Percentiles rank a stretch among this genome's conserved stretches.
phyloP scores from a whole-genome alignment of 2,113 vertebrate species.

The Hippocampus zosterae region DNA sequence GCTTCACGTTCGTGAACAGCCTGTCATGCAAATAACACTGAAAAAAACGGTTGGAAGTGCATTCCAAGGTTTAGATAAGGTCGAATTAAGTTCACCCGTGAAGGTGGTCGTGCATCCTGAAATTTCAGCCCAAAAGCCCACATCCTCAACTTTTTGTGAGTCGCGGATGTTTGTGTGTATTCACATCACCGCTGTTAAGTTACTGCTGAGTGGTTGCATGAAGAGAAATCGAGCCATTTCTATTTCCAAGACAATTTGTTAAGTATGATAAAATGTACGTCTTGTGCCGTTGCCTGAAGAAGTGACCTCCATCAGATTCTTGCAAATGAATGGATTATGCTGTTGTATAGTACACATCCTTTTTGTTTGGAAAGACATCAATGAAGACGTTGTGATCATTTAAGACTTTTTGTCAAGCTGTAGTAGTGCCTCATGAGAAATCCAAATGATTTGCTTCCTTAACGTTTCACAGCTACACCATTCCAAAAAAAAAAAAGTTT shows the following conservation, averaged over 20 bases:
- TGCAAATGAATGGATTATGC: conserved; percentile 14
- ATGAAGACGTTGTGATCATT: neutral
- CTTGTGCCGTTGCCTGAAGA: conserved; percentile 30
- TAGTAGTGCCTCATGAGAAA: neutral
- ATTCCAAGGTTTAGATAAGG: no score
- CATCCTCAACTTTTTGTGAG: neutral
- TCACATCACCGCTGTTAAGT: conserved; percentile 33
- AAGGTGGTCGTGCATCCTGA: no score
- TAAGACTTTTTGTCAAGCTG: neutral
- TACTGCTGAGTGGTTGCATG: conserved; percentile 45
- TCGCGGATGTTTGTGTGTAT: neutral
- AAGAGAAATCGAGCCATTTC: conserved; percentile 15
- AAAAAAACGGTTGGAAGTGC: no score
- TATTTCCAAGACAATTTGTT: neutral
- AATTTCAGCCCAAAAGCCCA: no score
- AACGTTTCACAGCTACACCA: neutral
- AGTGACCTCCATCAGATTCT: conserved; percentile 21
- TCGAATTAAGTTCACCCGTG: no score
- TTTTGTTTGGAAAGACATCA: neutral
- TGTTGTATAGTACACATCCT: conserved; percentile 16
- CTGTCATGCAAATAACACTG: no score
- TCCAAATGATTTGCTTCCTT: neutral
- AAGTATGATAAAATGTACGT: neutral
- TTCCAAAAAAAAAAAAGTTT: neutral
- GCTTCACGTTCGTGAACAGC: no score